Evolutionary conservation across 2,797 vertebrate genomes (phyloP).

Genomic region (Hydrophis major): DNA sequence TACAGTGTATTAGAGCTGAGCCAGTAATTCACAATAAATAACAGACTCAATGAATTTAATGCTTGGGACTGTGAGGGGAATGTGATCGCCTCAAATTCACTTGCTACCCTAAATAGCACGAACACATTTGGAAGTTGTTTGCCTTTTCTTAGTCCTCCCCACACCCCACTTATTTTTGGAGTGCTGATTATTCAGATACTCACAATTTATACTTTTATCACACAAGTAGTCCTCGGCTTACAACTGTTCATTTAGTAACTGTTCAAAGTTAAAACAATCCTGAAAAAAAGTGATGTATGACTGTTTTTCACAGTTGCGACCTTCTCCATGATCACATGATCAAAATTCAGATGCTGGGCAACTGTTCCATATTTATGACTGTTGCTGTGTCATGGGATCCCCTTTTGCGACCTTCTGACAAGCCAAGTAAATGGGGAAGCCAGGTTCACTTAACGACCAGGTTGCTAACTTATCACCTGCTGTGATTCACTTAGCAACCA

Average conservation of each 20-base stretch:
- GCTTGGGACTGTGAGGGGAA: conserved; percentile 6
- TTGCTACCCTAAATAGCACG: conserved; percentile 5
- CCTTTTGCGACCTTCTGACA: background rate
- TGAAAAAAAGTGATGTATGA: background rate
- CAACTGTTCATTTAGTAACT: background rate
- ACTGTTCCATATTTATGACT: background rate
- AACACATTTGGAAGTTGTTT: background rate
- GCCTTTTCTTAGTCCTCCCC: background rate
- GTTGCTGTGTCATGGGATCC: background rate
- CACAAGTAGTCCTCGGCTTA: background rate
- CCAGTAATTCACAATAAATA: conserved; percentile 5
- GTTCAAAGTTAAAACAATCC: background rate
- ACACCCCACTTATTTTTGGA: background rate
- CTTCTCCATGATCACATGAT: background rate
- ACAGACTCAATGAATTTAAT: conserved; percentile 4
- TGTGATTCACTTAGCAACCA: background rate
- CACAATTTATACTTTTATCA: background rate
- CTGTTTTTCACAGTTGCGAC: background rate
- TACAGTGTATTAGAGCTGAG: conserved; percentile 17
- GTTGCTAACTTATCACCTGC: background rate
- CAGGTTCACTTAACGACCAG: background rate
- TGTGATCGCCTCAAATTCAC: background rate
- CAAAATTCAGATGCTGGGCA: background rate
- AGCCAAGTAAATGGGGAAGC: background rate
- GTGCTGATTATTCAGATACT: background rate